Base-by-base conservation (phyloP, 2,797 vertebrate species). In the Esox masquinongy region DNA sequence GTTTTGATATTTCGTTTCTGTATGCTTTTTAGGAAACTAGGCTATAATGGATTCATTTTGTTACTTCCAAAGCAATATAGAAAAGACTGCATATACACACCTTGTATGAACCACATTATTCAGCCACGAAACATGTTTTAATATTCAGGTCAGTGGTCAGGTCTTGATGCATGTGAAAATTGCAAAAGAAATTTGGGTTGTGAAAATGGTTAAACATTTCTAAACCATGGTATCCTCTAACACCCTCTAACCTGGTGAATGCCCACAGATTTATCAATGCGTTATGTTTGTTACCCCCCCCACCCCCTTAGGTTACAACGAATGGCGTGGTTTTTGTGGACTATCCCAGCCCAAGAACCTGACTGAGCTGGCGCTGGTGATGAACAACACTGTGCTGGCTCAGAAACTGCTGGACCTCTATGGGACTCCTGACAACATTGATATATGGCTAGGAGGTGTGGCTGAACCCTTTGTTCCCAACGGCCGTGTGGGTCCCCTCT, bases 271-370 rank as follows among this genome's bases (percentile, higher is more conserved):
- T 50, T 9, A 43, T 17, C 29, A 36, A 8, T 6, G 72, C 29
- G 0, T 39, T 22, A 0, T 59, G 12, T 3, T 36, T 8, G 6
- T 11, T 53, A 53, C 51, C 17, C 51, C 63, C 68, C 59, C 5
- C 80, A 98, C 17, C 51, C 63, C 68, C 59, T 7, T 80, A 98
- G 97, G 95, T 36, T 98, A 97, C 88, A 97, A 95, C 34, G 87
- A 91, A 69, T 98, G 95, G 96, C 93, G 96, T 1, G 43, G 6
- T 16, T 96, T 95, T 86, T 98, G 96, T 73, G 91, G 88, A 1
- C 94, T 99, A 67, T 94, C 95, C 0, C 69, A 92, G n/a, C 96
- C 96, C 1, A 15, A 1, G 29, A 94, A 86, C 0, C 0, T 66
- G 1, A 0, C 1, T 0, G 78, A 97, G 74, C 80, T 98, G 76